These are phyloP conservation scores for Hesperophylax magnus DNA, from an alignment of 1,140 invertebrate species.

Conservation along the genomic window DNA sequence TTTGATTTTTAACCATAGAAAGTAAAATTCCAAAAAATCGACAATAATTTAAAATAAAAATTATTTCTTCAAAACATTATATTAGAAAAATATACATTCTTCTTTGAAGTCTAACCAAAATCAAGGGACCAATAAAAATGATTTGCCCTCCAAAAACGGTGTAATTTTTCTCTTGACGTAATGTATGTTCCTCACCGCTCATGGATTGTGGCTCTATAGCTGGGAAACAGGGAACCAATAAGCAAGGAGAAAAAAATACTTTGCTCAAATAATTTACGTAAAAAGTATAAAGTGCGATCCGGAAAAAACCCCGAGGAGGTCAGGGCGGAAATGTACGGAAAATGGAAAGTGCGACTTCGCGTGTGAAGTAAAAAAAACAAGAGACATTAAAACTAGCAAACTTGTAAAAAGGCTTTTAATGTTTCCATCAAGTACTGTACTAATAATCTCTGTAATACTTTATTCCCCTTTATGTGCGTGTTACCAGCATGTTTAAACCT, in stretches of 20 bases:
- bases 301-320: not conserved
- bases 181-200: not conserved
- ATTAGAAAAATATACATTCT: too few species aligned
- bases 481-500: not conserved
- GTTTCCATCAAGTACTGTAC: not conserved
- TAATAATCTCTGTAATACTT: too few species aligned
- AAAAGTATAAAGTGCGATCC: not conserved
- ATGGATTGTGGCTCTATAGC: not conserved
- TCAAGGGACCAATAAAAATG: too few species aligned
- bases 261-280: slow-evolving; percentile 9
- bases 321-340: not conserved
- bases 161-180: too few species aligned
- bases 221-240: not conserved
- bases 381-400: not conserved
- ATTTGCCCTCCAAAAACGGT: too few species aligned
- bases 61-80: too few species aligned
- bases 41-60: too few species aligned
- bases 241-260: slow-evolving; percentile 3
- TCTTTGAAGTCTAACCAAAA: too few species aligned
- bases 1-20: too few species aligned
- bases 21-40: too few species aligned
- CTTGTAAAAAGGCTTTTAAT: not conserved
- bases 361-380: too few species aligned
- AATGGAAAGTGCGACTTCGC: not conserved
- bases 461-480: not conserved